These are phyloP conservation scores for Noturus placidus DNA, from an alignment of 2,113 vertebrate genomes.

Conservation along the genomic window DNA sequence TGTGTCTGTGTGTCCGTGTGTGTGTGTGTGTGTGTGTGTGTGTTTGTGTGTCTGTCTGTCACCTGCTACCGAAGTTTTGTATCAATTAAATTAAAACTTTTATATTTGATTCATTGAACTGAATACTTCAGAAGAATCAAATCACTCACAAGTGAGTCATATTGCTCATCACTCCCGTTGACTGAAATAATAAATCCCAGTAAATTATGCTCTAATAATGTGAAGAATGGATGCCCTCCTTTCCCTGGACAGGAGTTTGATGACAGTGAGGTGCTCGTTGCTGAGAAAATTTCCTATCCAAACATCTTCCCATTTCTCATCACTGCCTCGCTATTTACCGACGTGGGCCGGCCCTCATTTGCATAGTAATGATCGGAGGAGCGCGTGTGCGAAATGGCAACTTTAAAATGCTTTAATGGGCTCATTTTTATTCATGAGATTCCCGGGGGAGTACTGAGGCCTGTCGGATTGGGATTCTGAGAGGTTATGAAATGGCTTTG, in stretches of 20 bases:
- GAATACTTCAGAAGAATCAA: background rate
- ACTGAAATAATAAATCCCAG: background rate
- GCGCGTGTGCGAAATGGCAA: constrained; percentile 65
- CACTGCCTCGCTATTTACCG: constrained; percentile 68
- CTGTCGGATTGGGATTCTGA: constrained; percentile 55
- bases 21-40: background rate
- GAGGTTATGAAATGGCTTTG: constrained; percentile 31
- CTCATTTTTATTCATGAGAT: constrained; percentile 74
- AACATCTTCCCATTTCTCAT: constrained; percentile 64
- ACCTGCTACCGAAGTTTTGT: background rate
- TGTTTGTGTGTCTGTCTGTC: background rate
- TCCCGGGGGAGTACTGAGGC: constrained; percentile 58
- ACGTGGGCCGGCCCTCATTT: constrained; percentile 66
- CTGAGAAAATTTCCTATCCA: constrained; percentile 54
- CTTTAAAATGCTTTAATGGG: constrained; percentile 69
- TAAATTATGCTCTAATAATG: background rate
- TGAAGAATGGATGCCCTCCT: background rate
- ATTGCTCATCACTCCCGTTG: background rate
- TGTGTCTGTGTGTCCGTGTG: background rate
- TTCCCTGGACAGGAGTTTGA: background rate
- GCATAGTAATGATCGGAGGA: constrained; percentile 71
- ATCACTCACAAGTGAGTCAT: background rate
- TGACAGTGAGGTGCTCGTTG: background rate
- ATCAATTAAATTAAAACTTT: background rate
- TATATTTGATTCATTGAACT: background rate